These are phyloP conservation scores for Etheostoma nigrum DNA, from an alignment of 2,797 vertebrate species.

Conservation along the genomic window DNA sequence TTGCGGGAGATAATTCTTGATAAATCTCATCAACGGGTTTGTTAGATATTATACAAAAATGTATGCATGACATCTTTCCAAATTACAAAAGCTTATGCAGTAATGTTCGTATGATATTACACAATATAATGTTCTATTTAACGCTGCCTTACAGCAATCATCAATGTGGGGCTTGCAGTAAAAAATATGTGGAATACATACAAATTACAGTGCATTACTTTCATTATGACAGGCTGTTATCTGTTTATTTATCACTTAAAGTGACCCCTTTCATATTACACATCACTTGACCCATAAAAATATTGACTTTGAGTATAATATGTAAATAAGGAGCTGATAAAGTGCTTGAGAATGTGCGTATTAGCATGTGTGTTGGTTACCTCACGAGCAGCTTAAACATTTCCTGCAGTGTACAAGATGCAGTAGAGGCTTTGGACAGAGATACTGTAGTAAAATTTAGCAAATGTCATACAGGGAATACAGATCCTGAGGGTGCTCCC, in stretches of 20 bases:
- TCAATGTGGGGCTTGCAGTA: too few species aligned
- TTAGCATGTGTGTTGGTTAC: neutral
- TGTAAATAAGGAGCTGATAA: neutral
- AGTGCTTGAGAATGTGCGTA: neutral
- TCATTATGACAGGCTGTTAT: neutral
- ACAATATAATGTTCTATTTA: too few species aligned
- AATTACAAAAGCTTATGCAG: too few species aligned
- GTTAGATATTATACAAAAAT: too few species aligned
- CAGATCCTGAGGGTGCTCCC: slow-evolving; percentile 36
- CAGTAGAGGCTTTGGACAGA: slow-evolving; percentile 18
- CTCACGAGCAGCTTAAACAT: slow-evolving; percentile 1
- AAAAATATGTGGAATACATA: too few species aligned
- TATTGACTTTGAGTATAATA: neutral
- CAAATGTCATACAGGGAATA: slow-evolving; percentile 47
- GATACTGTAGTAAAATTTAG: slow-evolving; percentile 6
- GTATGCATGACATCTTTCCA: too few species aligned
- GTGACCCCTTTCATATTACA: neutral
- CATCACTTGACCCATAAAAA: neutral
- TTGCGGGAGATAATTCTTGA: too few species aligned
- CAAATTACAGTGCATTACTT: too few species aligned
- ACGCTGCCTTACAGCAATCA: too few species aligned
- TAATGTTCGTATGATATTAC: too few species aligned
- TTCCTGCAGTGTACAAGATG: neutral
- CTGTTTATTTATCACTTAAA: neutral
- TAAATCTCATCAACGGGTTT: too few species aligned